These are phyloP conservation scores for Anoplophora glabripennis DNA, from an alignment of 1,140 invertebrate species.

Conservation along the genomic window DNA sequence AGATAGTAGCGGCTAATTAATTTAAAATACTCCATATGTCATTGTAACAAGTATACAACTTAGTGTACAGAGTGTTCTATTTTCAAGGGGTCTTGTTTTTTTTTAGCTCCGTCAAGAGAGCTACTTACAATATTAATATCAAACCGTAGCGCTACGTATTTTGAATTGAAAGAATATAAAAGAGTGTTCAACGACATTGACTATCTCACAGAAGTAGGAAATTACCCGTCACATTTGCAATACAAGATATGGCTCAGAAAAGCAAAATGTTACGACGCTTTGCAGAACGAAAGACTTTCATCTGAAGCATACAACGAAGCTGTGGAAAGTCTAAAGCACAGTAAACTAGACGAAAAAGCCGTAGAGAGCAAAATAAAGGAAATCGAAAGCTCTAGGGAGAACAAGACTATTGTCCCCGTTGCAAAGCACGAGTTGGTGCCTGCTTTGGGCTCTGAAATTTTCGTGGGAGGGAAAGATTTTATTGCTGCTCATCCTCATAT, in stretches of 20 bases:
- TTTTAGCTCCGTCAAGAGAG: conserved; percentile 49
- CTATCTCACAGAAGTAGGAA: conserved; percentile 65
- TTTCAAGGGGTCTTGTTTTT: not conserved
- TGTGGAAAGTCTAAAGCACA: conserved; percentile 30
- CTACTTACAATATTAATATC: conserved; percentile 75
- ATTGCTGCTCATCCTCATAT: conserved; percentile 49
- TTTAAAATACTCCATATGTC: too few relatives aligned
- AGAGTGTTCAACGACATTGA: conserved; percentile 73
- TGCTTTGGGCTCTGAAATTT: conserved; percentile 25
- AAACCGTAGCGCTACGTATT: conserved; percentile 84
- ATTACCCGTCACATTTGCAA: conserved; percentile 54
- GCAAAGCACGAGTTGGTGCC: conserved; percentile 21
- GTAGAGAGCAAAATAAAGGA: conserved; percentile 36
- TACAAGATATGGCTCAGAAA: conserved; percentile 34
- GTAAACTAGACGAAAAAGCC: conserved; percentile 36
- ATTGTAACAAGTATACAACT: too few relatives aligned
- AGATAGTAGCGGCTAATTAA: too few relatives aligned
- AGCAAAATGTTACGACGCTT: conserved; percentile 32
- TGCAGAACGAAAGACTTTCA: conserved; percentile 38
- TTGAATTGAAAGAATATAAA: conserved; percentile 71
- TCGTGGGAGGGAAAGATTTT: conserved; percentile 30
- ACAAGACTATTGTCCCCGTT: conserved; percentile 3
- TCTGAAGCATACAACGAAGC: conserved; percentile 44
- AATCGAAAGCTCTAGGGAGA: conserved; percentile 26
- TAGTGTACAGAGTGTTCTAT: not conserved